These are phyloP conservation scores for Arrhamphus sclerolepis DNA, from an alignment of 2,797 vertebrate species.

Conservation along the genomic window DNA sequence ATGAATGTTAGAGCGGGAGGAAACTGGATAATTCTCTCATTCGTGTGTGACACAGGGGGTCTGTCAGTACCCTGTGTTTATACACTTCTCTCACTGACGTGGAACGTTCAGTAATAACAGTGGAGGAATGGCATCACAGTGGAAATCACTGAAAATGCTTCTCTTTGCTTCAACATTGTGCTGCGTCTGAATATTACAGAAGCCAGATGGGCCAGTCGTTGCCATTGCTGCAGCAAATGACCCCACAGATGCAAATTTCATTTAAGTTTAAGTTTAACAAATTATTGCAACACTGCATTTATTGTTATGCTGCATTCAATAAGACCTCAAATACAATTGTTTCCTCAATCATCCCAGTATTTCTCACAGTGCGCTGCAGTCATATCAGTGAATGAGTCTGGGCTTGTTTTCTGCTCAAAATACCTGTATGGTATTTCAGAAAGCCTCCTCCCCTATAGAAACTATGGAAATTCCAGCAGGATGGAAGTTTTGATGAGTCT, in stretches of 20 bases:
- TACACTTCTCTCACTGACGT: conserved; percentile 69
- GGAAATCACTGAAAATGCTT: conserved; percentile 66
- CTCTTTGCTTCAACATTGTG: conserved; percentile 48
- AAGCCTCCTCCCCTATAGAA: conserved; percentile 68
- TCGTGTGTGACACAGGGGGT: conserved; percentile 57
- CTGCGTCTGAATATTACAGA: conserved; percentile 67
- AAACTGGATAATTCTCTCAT: conserved; percentile 58
- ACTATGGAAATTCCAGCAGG: conserved; percentile 71
- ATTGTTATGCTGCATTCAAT: conserved; percentile 17
- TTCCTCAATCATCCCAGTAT: conserved; percentile 48
- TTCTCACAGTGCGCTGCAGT: conserved; percentile 37
- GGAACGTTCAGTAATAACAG: conserved; percentile 77
- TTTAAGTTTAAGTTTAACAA: conserved; percentile 35
- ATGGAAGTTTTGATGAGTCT: conserved; percentile 73
- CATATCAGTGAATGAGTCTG: conserved; percentile 61
- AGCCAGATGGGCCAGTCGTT: conserved; percentile 43
- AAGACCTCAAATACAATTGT: conserved; percentile 30
- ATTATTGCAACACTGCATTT: conserved; percentile 23
- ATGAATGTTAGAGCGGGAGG: conserved; percentile 37
- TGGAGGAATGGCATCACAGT: conserved; percentile 68
- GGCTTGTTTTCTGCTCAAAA: conserved; percentile 70
- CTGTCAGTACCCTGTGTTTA: conserved; percentile 75
- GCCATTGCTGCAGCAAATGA: not conserved
- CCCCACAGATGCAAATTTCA: conserved; percentile 5
- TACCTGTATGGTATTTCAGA: conserved; percentile 66